Evolutionary conservation across 1,140 invertebrate genomes (phyloP), one percentile per base, ranked within the genome.

Genomic region (Plutomurus gul): DNA sequence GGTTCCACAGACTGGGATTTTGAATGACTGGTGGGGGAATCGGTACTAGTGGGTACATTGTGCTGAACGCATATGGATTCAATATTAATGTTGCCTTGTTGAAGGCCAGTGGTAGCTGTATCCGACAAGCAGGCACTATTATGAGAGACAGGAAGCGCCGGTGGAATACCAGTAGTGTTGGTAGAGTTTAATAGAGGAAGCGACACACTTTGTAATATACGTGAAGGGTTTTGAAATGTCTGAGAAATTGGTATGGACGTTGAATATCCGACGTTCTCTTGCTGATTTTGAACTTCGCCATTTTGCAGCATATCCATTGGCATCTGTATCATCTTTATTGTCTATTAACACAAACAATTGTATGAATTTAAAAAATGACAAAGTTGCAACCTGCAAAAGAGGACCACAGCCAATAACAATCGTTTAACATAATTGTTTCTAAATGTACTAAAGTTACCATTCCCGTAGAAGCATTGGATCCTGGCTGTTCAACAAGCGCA

Each of bases 401-500:
- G 20, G 11, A 3, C 39, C 47, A 7, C 47, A 33, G 27, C 10
- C 10, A 27, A 10, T 33, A 30, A 33, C 33, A 47, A 70, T 56
- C 3, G 1, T 43, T 13, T 33, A 33, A 33, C 11, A 8, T 4
- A 36, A 8, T 5, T 76, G 22, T 7, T 75, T 33, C 8, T 33
- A 11, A 11, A 8, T 33, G 36, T 40, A 70, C 25, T 33, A 8
- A 3, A 49, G 27, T 65, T 60, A 46, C 30, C 47, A 73, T 30
- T 20, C 49, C 20, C 8, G 40, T 33, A 27, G 4, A 22, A 25
- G 25, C 46, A n/a, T 10, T 49, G 1, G 65, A 10, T 39, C 36
- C 36, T 40, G 51, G 70, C 11, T 83, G 79, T 33, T 78, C 56
- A 60, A 81, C 39, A 13, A 80, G 37, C 20, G 65, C 75, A 25